Base-by-base conservation (phyloP, 2,888 invertebrate species). In the Caradrina kadenii region DNA sequence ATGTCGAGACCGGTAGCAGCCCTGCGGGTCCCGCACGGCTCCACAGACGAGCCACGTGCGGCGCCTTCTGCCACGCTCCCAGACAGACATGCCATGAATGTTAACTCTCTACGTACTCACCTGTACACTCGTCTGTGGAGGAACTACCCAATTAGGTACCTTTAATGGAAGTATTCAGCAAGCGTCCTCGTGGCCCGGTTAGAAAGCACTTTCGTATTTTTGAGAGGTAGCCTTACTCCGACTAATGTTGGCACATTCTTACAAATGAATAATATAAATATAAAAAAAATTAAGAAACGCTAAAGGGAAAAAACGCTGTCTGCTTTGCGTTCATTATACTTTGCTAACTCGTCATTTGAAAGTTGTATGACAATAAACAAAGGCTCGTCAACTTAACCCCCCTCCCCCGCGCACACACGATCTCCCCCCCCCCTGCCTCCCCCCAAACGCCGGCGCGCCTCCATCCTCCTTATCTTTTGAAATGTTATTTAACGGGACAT, bases 401-500 rank as follows among this genome's bases (percentile, higher is more conserved):
- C n/a, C 52, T 62, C 15, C 17, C 39, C 13, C n/a, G 8, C 22
- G 45, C 45, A 1, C n/a, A 7, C 42, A 17, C 15, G 53, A 15
- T 2, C 39, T 52, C 65, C 48, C 42, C 45, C 68, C 59, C 53
- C 6, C n/a, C 52, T 59, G 11, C 17, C 39, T 11, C 39, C 4
- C 48, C 42, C 45, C n/a, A n/a, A n/a, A 15, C 10, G 13, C 50
- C 52, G 50, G 21, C 19, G 42, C 52, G 42, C 68, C 73, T 48
- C 74, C 73, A 58, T 39, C 61, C 72, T 68, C 69, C 71, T 75
- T 77, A 73, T 80, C 82, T 84, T 82, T 82, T 83, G 80, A 84
- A 84, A 84, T 77, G 83, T 84, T 83, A 83, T 83, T 83, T 83
- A 82, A 84, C 80, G 75, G 77, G 82, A 84, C 80, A 82, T 84